Evolutionary conservation across 2,113 vertebrate genomes (phyloP), one percentile per base, ranked within the genome.

Genomic region (Sander lucioperca): DNA sequence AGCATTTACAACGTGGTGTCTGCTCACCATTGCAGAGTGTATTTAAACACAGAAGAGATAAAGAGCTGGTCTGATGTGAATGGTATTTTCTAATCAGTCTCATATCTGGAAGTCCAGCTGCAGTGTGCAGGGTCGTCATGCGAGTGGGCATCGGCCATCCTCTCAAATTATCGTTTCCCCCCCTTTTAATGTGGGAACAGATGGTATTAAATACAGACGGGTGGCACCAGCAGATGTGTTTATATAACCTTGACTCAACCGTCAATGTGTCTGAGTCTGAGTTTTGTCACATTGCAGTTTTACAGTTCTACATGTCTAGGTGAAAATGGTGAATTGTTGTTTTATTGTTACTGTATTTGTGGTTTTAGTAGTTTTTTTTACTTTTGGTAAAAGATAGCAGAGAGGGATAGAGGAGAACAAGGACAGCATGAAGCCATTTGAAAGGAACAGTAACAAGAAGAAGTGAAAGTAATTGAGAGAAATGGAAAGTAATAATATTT

Each of bases 21-120:
- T 66, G 45, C 63, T 62, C 58, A 15, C 8, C 23, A 9, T 23
- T 61, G 19, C n/a, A 18, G 19, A 3, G 45, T 33, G 25, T 36
- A 33, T 51, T 77, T 57, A 64, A 85, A 82, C 77, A 67, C 43
- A 50, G 51, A 27, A 21, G 27, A 69, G 79, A 87, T 72, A 62
- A 76, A 36, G 64, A 47, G 74, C 59, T 67, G 73, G 77, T 71
- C 71, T 53, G 68, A 23, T 50, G 61, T 45, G 68, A 84, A 23
- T 62, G 62, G 6, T 39, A 50, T 39, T 54, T 48, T 50, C 54
- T 48, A 48, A 82, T 72, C 66, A 16, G 70, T 12, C 64, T 47
- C 74, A 73, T 77, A 45, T 84, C 70, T 86, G 76, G 56, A 71
- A 80, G 80, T 81, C 79, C 77, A 70, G 39, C 82, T 58, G 61